A percentile compares a stretch with the other conserved stretches of the same genome.
Evolutionary conservation across 2,113 vertebrate species (phyloP).

Genomic region (Columbina picui): DNA sequence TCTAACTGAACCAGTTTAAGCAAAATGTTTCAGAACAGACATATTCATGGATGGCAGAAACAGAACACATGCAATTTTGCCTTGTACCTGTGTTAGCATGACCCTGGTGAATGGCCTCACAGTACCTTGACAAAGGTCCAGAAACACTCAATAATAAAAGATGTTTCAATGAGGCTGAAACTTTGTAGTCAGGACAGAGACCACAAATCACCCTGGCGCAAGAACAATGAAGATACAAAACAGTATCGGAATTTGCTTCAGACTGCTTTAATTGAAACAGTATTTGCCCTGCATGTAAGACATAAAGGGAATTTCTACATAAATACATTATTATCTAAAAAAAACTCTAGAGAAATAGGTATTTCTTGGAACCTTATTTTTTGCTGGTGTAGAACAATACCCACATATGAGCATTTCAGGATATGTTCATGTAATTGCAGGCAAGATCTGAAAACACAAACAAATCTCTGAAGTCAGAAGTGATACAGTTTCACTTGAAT

Average conservation of each 20-base stretch:
- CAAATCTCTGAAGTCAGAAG: not conserved
- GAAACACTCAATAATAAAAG: not conserved
- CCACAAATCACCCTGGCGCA: not conserved
- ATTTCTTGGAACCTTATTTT: not conserved
- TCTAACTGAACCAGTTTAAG: not conserved
- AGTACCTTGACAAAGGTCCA: not conserved
- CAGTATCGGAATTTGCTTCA: not conserved
- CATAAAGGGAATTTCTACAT: not conserved
- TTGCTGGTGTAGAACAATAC: not conserved
- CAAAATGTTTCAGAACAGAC: not conserved
- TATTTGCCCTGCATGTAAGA: not conserved
- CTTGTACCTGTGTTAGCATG: not conserved
- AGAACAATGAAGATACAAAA: not conserved
- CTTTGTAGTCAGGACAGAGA: not conserved
- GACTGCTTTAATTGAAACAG: not conserved
- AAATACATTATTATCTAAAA: not conserved
- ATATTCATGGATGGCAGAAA: not conserved
- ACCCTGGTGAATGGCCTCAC: not conserved
- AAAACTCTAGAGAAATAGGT: not conserved
- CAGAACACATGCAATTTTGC: not conserved
- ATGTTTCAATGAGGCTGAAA: not conserved
- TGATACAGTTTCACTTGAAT: not conserved
- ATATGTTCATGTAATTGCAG: not conserved
- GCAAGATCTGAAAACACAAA: not conserved
- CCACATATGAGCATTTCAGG: not conserved